Evolutionary conservation across 1,140 invertebrate genomes (phyloP).

Genomic region (Steinernema feltiae): DNA sequence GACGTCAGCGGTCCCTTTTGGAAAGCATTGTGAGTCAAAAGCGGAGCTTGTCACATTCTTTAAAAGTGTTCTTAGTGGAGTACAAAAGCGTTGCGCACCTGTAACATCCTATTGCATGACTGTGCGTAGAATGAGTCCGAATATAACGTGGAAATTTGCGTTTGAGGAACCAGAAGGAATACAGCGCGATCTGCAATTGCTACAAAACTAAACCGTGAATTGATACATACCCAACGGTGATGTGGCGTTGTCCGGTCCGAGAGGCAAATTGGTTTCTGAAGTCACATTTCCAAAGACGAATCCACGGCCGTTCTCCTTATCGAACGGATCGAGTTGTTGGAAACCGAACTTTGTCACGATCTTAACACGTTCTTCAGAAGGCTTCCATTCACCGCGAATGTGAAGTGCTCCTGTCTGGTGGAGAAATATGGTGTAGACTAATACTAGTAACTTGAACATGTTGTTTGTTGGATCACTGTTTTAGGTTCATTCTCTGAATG

Average conservation of each 20-base stretch:
- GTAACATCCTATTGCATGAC: constrained; percentile 44
- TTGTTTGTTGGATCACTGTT: not conserved
- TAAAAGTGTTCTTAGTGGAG: constrained; percentile 79
- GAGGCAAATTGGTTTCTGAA: constrained; percentile 65
- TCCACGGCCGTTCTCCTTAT: constrained; percentile 74
- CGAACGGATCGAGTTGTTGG: constrained; percentile 82
- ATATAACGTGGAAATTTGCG: constrained; percentile 79
- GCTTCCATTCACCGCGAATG: constrained; percentile 23
- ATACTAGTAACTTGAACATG: not conserved
- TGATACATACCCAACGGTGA: not conserved
- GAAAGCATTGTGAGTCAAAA: constrained; percentile 75
- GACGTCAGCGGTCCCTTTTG: constrained; percentile 73
- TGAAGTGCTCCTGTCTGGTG: not conserved
- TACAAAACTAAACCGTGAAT: not conserved
- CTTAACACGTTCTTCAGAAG: constrained; percentile 61
- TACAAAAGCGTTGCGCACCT: constrained; percentile 55
- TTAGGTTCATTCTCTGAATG: not conserved
- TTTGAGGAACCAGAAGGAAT: constrained; percentile 64
- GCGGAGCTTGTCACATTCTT: constrained; percentile 66
- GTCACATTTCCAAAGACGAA: constrained; percentile 92
- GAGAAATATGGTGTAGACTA: not conserved
- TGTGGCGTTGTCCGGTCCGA: constrained; percentile 37
- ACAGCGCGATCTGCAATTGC: constrained; percentile 23
- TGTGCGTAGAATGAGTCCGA: constrained; percentile 76
- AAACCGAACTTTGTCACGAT: constrained; percentile 91